Evolutionary conservation across 2,888 invertebrate species (phyloP).

Genomic region (Rhagophthalmus giganteus): DNA sequence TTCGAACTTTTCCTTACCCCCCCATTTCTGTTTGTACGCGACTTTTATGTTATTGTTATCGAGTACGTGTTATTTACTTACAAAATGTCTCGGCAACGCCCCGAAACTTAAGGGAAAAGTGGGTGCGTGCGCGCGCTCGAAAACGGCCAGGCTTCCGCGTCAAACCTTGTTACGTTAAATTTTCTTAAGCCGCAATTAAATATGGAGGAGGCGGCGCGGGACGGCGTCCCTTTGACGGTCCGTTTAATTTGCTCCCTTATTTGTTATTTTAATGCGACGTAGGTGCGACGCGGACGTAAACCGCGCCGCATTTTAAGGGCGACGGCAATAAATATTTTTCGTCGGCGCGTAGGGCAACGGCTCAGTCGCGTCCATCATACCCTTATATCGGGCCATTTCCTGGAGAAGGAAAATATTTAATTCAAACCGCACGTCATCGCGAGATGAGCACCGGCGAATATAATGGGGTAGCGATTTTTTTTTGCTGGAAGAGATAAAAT

Average conservation of each 20-base stretch:
- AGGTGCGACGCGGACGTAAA: too few relatives aligned
- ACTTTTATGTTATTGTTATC: slow-evolving; percentile 26
- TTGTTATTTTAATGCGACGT: slow-evolving; percentile 4
- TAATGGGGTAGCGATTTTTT: slow-evolving; percentile 18
- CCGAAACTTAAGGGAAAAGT: background rate
- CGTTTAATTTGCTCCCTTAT: slow-evolving; percentile 6
- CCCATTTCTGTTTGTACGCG: slow-evolving; percentile 20
- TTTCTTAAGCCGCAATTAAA: background rate
- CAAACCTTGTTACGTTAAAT: slow-evolving; percentile 1
- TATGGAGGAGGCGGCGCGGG: background rate
- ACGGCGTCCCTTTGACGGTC: slow-evolving; percentile 1
- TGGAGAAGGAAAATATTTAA: slow-evolving; percentile 7
- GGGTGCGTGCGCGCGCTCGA: background rate
- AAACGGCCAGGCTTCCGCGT: background rate
- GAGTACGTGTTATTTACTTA: slow-evolving; percentile 20
- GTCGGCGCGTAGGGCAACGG: too few relatives aligned
- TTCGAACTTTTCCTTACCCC: slow-evolving; percentile 17
- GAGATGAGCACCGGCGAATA: slow-evolving; percentile 8
- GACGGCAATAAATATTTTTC: too few relatives aligned
- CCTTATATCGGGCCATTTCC: background rate
- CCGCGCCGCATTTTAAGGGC: too few relatives aligned
- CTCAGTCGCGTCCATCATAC: background rate
- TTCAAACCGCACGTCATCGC: slow-evolving; percentile 13
- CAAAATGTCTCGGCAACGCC: slow-evolving; percentile 1
- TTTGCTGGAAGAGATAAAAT: slow-evolving; percentile 28